Percentiles rank a stretch among this genome's conserved stretches.
Evolutionary conservation across 2,888 invertebrate species (phyloP).

Genomic region (Apantesis nais): DNA sequence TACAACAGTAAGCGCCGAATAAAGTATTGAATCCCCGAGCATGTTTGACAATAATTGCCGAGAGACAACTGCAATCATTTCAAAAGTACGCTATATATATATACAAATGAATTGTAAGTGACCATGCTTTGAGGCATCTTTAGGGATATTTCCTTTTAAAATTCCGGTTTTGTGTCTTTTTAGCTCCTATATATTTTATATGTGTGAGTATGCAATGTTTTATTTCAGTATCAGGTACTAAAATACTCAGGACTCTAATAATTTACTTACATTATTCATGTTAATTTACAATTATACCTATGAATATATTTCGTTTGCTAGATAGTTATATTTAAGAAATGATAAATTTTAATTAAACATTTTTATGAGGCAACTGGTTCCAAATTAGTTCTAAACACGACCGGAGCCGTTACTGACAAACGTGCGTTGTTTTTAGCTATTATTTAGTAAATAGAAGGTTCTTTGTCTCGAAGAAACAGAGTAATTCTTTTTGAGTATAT

Average conservation of each 20-base stretch:
- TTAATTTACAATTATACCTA: background rate
- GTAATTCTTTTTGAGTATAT: too few species aligned
- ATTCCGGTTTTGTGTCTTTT: background rate
- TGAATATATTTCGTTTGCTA: too few species aligned
- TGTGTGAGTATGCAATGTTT: too few species aligned
- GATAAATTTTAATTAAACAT: too few species aligned
- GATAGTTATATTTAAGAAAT: too few species aligned
- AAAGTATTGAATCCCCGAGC: background rate
- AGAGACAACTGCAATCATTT: background rate
- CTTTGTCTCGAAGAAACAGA: too few species aligned
- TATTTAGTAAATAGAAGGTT: too few species aligned
- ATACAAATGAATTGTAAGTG: background rate
- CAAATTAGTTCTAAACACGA: too few species aligned
- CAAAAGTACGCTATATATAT: slow-evolving; percentile 5
- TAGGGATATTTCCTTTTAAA: background rate
- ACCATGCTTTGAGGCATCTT: background rate
- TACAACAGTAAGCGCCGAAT: background rate
- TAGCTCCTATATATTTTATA: too few species aligned
- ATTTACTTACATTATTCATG: background rate
- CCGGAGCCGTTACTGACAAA: too few species aligned
- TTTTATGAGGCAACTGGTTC: too few species aligned
- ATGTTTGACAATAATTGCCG: slow-evolving; percentile 1
- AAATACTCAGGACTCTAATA: background rate
- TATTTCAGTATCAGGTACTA: background rate
- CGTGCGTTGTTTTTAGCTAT: too few species aligned